phyloP scores from a whole-genome alignment of 1,140 invertebrate genomes.

The Notospermus geniculatus region DNA sequence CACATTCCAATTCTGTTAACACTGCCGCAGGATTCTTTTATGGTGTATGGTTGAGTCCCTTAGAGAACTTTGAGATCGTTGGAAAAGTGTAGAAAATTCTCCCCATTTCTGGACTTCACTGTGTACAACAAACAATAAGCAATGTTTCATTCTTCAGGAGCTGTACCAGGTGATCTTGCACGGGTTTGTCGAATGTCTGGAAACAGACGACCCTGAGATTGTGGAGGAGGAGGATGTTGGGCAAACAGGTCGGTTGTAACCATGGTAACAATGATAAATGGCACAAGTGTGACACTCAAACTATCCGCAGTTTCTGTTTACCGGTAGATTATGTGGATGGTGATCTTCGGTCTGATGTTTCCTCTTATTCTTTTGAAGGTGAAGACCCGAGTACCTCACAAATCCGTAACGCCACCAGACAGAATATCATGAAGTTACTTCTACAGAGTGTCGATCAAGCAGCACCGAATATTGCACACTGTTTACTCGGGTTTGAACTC shows the following conservation, averaged over 20 bases:
- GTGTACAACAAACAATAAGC: too few species aligned
- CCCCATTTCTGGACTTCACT: too few species aligned
- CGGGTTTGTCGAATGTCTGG: conserved; percentile 85
- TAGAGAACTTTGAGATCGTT: too few species aligned
- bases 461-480: conserved; percentile 82
- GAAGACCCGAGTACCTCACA: conserved; percentile 5
- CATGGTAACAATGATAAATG: too few species aligned
- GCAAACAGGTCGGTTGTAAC: too few species aligned
- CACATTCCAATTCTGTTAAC: too few species aligned
- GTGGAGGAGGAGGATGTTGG: conserved; percentile 33
- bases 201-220: conserved; percentile 62
- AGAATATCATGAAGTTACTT: conserved; percentile 68
- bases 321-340: too few species aligned
- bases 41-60: too few species aligned
- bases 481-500: conserved; percentile 83
- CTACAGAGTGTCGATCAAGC: conserved; percentile 72
- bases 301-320: neutral
- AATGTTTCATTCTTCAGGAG: conserved; percentile 36
- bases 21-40: too few species aligned
- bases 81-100: too few species aligned
- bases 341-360: neutral
- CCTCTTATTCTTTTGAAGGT: conserved; percentile 6
- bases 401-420: conserved; percentile 35
- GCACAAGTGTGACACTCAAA: too few species aligned
- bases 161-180: conserved; percentile 62